phyloP scores from a whole-genome alignment of 2,888 invertebrate genomes.

The Drosophila testacea region DNA sequence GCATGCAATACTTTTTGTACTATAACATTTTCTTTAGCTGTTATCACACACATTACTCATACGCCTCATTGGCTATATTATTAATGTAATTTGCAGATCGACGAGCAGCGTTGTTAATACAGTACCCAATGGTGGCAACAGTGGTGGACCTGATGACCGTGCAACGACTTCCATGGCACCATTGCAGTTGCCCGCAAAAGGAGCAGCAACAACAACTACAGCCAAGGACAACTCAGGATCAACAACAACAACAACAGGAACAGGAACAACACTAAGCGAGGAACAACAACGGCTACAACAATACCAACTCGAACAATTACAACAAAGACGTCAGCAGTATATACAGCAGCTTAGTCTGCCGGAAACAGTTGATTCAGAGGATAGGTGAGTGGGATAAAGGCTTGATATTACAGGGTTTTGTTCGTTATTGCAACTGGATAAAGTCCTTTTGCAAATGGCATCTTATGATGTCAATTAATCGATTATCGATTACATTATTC shows the following conservation, averaged over 20 bases:
- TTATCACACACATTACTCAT: conserved; percentile 36
- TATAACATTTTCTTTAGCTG: neutral
- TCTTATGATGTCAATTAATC: neutral
- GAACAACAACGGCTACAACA: conserved; percentile 45
- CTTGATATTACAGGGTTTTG: neutral
- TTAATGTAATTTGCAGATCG: conserved; percentile 74
- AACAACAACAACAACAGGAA: conserved; percentile 52
- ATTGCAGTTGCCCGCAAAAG: conserved; percentile 78
- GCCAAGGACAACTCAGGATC: conserved; percentile 18
- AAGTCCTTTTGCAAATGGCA: too few species aligned
- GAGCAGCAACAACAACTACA: conserved; percentile 52
- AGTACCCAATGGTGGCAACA: conserved; percentile 33
- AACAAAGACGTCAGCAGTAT: conserved; percentile 40
- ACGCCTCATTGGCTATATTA: conserved; percentile 29
- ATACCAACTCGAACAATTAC: conserved; percentile 22
- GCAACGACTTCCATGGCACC: conserved; percentile 83
- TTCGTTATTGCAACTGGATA: neutral
- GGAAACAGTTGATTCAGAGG: conserved; percentile 38
- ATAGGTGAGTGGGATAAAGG: conserved; percentile 37
- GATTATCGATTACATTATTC: conserved; percentile 7
- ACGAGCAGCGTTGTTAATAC: conserved; percentile 82
- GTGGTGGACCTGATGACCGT: conserved; percentile 58
- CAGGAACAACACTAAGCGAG: conserved; percentile 24
- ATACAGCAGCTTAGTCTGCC: conserved; percentile 53
- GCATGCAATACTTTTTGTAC: conserved; percentile 49